Evolutionary conservation across 2,888 invertebrate species (phyloP).

Genomic region (Ceraclea dissimilis): DNA sequence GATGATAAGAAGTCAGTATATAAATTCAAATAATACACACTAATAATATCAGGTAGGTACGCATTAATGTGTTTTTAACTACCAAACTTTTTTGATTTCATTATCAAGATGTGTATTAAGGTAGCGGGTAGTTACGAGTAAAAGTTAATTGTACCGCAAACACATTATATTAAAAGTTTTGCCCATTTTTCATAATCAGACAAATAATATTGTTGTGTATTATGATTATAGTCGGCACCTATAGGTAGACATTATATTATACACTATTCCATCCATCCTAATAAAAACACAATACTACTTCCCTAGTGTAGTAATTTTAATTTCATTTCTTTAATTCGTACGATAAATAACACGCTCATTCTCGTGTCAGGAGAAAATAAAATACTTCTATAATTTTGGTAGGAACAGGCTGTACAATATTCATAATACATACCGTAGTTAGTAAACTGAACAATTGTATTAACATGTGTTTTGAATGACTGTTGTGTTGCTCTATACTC

Average conservation of each 20-base stretch:
- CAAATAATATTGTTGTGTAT: background rate
- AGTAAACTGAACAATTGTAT: no score
- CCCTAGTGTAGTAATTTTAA: constrained; percentile 1
- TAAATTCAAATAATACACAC: background rate
- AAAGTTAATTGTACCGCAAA: background rate
- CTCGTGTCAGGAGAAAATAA: background rate
- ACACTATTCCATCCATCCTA: background rate
- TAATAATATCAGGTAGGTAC: background rate
- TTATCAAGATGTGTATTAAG: constrained; percentile 4
- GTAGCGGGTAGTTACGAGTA: no score
- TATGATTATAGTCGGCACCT: background rate
- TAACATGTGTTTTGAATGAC: no score
- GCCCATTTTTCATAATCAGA: constrained; percentile 3
- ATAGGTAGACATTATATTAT: background rate
- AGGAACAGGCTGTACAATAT: no score
- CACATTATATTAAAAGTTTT: constrained; percentile 3
- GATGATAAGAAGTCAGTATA: background rate
- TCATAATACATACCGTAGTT: no score
- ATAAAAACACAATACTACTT: background rate
- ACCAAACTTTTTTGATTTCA: constrained; percentile 7
- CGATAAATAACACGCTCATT: constrained; percentile 1
- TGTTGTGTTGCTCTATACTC: no score
- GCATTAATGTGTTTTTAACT: constrained; percentile 7
- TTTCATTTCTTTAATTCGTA: constrained; percentile 1
- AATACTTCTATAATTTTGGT: background rate